Evolutionary conservation across 1,140 invertebrate genomes (phyloP), one percentile per base, ranked within the genome.

Genomic region (Megalonaias nervosa): DNA sequence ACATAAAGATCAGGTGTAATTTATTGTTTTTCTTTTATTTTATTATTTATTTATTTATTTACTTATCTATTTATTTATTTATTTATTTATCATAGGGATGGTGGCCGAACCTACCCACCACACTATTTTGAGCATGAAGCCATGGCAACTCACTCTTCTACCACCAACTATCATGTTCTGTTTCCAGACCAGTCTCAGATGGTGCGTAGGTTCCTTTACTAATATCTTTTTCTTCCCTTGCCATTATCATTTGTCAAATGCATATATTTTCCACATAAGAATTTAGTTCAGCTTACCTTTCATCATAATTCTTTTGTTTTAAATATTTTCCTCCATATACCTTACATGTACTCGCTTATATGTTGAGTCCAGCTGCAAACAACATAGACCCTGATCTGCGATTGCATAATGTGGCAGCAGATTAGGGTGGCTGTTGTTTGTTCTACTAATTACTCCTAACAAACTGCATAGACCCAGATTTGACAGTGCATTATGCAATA

Each of bases 41-140:
- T 9, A 38, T 38, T 38, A 9, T 38, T 38, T 5, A 38, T 38
- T 38, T 38, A 26, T 26, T 26, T 26, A 38, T 38, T 5, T 38
- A 9, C 4, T 6, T 38, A 38, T 38, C 0, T 6, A 6, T 56
- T 16, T 31, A 4, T 55, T 56, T 55, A 14, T n/a, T 69, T 57
- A 13, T 31, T 56, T 67, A 19, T 75, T 57, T 71, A 38, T 61
- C 2, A 74, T 62, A 88, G 85, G 14, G 74, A 82, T n/a, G 88
- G 84, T 2, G 80, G 77, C 62, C 82, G 88, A 19, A 81, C 83
- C 14, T 85, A 84, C 31, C 75, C 88, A 16, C 84, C 85, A 2
- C 86, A 88, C 66, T 57, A 21, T 1, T 66, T 83, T 23, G 88
- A 89, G 73, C 82, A 87, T 72, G 82, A 84, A 67, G 82, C 84